phyloP scores from a whole-genome alignment of 2,888 invertebrate genomes.

The Drosophila mimetica region DNA sequence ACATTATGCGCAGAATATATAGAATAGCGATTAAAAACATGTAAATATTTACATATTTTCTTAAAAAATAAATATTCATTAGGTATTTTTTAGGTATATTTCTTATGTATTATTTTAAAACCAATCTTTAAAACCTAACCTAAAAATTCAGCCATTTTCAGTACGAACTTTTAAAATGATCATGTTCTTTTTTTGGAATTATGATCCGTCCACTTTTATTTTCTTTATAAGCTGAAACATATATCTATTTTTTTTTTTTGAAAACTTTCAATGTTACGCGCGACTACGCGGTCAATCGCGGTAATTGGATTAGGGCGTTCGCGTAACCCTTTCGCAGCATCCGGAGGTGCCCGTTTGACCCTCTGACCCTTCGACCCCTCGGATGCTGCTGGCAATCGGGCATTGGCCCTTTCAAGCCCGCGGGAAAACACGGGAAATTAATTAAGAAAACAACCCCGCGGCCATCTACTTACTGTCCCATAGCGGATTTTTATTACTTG shows the following conservation, averaged over 20 bases:
- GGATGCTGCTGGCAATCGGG: slow-evolving; percentile 44
- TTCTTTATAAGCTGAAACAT: neutral
- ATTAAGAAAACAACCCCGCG: slow-evolving; percentile 64
- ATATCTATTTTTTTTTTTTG: neutral
- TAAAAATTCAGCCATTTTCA: no score
- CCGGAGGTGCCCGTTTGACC: slow-evolving; percentile 26
- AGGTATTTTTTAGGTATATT: no score
- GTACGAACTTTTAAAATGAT: no score
- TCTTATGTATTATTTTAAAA: no score
- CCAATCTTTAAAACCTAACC: no score
- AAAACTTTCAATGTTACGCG: slow-evolving; percentile 23
- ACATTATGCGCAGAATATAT: no score
- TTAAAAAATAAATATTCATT: no score
- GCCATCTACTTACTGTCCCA: slow-evolving; percentile 36
- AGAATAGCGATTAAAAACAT: no score
- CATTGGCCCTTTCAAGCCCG: slow-evolving; percentile 33
- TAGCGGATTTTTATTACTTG: slow-evolving; percentile 67
- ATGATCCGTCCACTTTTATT: neutral
- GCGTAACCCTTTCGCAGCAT: slow-evolving; percentile 30
- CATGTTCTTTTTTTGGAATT: neutral
- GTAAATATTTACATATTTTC: no score
- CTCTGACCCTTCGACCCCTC: slow-evolving; percentile 43
- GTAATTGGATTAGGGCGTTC: slow-evolving; percentile 61
- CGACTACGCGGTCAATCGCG: slow-evolving; percentile 47
- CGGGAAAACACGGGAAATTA: slow-evolving; percentile 52